Percentiles rank a stretch among this genome's conserved stretches.
Evolutionary conservation across 1,140 invertebrate genomes (phyloP).

Genomic region (Listronotus bonariensis): DNA sequence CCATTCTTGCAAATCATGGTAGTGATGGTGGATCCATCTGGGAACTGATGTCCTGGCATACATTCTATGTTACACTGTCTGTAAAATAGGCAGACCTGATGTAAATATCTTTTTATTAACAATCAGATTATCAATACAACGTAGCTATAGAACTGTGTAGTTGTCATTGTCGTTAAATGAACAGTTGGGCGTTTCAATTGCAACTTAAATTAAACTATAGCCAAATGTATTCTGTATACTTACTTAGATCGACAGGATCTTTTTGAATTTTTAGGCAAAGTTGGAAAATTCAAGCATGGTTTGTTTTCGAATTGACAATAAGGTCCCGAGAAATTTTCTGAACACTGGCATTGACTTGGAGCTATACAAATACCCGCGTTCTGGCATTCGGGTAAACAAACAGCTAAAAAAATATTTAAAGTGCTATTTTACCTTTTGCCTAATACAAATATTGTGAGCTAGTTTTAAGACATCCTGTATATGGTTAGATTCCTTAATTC

Average conservation of each 20-base stretch:
- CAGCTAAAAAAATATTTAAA: slow-evolving; percentile 65
- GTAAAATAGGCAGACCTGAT: too few species aligned
- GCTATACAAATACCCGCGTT: slow-evolving; percentile 79
- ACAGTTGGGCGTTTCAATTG: too few species aligned
- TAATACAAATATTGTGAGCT: too few species aligned
- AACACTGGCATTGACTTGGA: slow-evolving; percentile 73
- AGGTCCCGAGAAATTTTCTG: slow-evolving; percentile 71
- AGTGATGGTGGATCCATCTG: slow-evolving; percentile 65
- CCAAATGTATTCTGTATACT: too few species aligned
- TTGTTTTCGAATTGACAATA: slow-evolving; percentile 76
- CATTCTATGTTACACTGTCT: slow-evolving; percentile 70
- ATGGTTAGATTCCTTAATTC: too few species aligned
- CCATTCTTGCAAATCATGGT: slow-evolving; percentile 68
- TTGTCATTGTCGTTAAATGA: too few species aligned
- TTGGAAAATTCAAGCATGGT: slow-evolving; percentile 69
- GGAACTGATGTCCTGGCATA: slow-evolving; percentile 66
- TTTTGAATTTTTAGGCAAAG: slow-evolving; percentile 66
- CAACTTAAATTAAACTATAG: too few species aligned
- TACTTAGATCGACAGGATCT: slow-evolving; percentile 63
- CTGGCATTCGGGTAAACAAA: slow-evolving; percentile 73
- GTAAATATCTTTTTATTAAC: too few species aligned
- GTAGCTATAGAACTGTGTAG: too few species aligned
- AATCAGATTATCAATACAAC: too few species aligned
- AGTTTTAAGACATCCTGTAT: too few species aligned
- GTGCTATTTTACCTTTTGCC: too few species aligned